phyloP scores from a whole-genome alignment of 2,797 vertebrate species.

The Syngnathus rostellatus region DNA sequence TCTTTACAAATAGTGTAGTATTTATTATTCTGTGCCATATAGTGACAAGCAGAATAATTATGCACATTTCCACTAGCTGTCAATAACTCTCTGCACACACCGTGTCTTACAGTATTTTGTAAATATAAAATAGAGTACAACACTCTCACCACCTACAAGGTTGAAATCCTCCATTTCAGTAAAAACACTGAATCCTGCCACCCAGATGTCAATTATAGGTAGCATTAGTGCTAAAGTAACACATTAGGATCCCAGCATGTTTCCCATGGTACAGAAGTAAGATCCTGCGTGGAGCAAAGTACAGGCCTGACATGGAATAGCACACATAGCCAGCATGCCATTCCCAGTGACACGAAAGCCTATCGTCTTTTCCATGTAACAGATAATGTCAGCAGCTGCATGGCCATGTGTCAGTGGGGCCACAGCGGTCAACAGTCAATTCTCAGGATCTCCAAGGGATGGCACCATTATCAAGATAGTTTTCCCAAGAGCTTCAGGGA shows the following conservation, averaged over 20 bases:
- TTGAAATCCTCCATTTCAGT: background rate
- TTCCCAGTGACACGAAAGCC: conserved; percentile 45
- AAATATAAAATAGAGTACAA: background rate
- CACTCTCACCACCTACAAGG: background rate
- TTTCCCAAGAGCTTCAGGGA: background rate
- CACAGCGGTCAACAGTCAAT: conserved; percentile 28
- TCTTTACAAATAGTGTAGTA: background rate
- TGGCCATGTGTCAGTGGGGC: conserved; percentile 36
- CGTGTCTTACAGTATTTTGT: background rate
- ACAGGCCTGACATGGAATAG: conserved; percentile 33
- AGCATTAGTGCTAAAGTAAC: background rate
- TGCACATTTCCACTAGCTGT: background rate
- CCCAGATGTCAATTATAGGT: background rate
- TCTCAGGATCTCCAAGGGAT: conserved; percentile 39
- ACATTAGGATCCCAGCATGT: conserved; percentile 15
- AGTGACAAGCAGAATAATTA: background rate
- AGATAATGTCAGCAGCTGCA: conserved; percentile 49
- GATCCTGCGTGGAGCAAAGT: conserved; percentile 6
- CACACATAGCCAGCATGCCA: conserved; percentile 46
- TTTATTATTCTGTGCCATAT: background rate
- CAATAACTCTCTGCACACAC: background rate
- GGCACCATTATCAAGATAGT: conserved; percentile 50
- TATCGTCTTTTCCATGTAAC: conserved; percentile 53
- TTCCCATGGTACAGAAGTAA: conserved; percentile 26
- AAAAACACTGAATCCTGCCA: background rate